Evolutionary conservation across 2,797 vertebrate genomes (phyloP).

Genomic region (Rhinoraja longicauda): DNA sequence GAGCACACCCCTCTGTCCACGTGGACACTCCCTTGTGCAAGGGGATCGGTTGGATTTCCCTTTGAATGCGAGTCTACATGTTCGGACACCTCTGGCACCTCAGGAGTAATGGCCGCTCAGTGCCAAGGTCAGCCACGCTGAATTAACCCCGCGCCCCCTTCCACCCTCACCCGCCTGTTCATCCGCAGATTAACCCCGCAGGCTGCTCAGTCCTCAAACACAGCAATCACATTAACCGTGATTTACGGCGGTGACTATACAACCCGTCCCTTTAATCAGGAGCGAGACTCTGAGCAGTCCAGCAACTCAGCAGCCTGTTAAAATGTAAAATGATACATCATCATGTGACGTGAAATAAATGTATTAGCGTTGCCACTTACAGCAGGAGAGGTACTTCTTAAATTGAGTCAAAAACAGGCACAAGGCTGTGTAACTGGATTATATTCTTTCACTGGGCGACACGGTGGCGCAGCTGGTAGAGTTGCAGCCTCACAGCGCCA

Average conservation of each 20-base stretch:
- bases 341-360: conserved; percentile 81
- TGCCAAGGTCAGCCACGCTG: not conserved
- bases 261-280: conserved; percentile 57
- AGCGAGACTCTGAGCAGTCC: conserved; percentile 57
- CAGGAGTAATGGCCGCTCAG: not conserved
- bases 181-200: not conserved
- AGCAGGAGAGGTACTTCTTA: conserved; percentile 63
- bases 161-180: not conserved
- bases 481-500: too few species aligned
- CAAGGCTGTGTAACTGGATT: conserved; percentile 63
- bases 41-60: too few species aligned
- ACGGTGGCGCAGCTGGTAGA: too few species aligned
- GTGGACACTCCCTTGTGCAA: too few species aligned
- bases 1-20: too few species aligned
- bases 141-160: not conserved
- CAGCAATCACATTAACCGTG: conserved; percentile 79
- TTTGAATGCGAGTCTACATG: too few species aligned
- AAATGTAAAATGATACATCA: conserved; percentile 72
- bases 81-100: not conserved
- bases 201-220: conserved; percentile 56
- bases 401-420: conserved; percentile 63
- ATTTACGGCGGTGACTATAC: conserved; percentile 77
- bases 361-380: conserved; percentile 72
- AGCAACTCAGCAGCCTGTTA: conserved; percentile 64
- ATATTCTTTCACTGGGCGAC: not conserved